These are phyloP conservation scores for Cosmia pyralina DNA, from an alignment of 2,888 invertebrate genomes.

Conservation along the genomic window DNA sequence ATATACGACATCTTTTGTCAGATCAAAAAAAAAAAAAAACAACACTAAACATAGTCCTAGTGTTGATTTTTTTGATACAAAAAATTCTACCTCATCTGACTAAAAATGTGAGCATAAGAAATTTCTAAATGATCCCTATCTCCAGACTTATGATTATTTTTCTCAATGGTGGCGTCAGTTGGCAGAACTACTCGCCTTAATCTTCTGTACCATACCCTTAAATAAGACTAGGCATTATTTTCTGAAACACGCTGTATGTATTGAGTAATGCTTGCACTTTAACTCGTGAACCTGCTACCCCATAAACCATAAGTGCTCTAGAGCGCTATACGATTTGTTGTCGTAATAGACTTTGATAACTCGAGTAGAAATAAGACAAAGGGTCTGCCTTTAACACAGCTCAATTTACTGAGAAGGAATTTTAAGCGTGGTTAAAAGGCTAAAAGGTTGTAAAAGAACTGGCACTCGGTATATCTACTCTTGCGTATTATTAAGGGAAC, in stretches of 20 bases:
- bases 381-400: conserved; percentile 21
- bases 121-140: too few relatives aligned
- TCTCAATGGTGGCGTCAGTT: too few relatives aligned
- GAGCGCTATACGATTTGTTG: conserved; percentile 13
- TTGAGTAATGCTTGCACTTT: conserved; percentile 38
- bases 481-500: background rate
- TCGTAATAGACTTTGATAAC: conserved; percentile 33
- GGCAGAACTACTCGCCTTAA: background rate
- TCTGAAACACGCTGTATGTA: background rate
- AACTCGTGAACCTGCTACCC: conserved; percentile 23
- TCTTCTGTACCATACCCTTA: background rate
- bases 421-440: conserved; percentile 29
- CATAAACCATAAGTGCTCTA: conserved; percentile 13
- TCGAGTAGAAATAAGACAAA: conserved; percentile 42
- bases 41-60: too few relatives aligned
- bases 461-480: background rate
- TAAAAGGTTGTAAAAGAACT: conserved; percentile 30
- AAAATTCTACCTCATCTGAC: too few relatives aligned
- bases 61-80: too few relatives aligned
- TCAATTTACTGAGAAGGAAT: conserved; percentile 15
- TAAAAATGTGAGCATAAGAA: too few relatives aligned
- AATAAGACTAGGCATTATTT: background rate
- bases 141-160: too few relatives aligned
- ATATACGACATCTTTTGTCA: too few relatives aligned
- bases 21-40: too few relatives aligned